Conservation (phyloP, 2,113 vertebrate species). For the Notothenia rossii region DNA sequence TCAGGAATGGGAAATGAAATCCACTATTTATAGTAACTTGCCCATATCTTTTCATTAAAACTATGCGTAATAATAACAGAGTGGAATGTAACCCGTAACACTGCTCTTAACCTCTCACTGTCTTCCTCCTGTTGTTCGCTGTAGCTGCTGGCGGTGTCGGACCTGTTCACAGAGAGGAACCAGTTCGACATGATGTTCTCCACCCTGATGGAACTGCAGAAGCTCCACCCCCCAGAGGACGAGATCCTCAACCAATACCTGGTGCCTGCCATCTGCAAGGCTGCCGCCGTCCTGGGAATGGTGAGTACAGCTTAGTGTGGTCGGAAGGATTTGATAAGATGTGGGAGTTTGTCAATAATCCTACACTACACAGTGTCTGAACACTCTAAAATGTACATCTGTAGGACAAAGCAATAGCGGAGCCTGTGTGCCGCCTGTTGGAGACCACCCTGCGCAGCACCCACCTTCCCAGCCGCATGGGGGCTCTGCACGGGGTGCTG, state of each 20-base stretch:
- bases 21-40: too few relatives aligned
- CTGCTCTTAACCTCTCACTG: not conserved
- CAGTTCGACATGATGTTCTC: constrained; percentile 99
- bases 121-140: not conserved
- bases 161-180: constrained; percentile 97
- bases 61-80: too few relatives aligned
- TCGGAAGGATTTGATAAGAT: not conserved
- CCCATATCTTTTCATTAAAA: too few relatives aligned
- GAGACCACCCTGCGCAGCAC: constrained; percentile 93
- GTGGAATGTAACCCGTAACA: not conserved
- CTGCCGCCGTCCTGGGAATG: constrained; percentile 97
- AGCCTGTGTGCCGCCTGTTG: constrained; percentile 93
- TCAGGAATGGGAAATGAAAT: too few relatives aligned
- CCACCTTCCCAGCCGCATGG: constrained; percentile 94
- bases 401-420: constrained; percentile 95
- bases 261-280: constrained; percentile 96
- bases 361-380: not conserved
- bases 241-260: constrained; percentile 97
- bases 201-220: constrained; percentile 92
- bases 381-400: not conserved
- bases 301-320: constrained; percentile 79
- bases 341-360: too few relatives aligned
- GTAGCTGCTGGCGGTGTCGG: constrained; percentile 96
- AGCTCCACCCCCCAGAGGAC: constrained; percentile 94
- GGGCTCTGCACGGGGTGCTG: constrained; percentile 94